Percentiles rank a stretch among this genome's conserved stretches.
phyloP scores from a whole-genome alignment of 1,140 invertebrate genomes.

The Mya arenaria region DNA sequence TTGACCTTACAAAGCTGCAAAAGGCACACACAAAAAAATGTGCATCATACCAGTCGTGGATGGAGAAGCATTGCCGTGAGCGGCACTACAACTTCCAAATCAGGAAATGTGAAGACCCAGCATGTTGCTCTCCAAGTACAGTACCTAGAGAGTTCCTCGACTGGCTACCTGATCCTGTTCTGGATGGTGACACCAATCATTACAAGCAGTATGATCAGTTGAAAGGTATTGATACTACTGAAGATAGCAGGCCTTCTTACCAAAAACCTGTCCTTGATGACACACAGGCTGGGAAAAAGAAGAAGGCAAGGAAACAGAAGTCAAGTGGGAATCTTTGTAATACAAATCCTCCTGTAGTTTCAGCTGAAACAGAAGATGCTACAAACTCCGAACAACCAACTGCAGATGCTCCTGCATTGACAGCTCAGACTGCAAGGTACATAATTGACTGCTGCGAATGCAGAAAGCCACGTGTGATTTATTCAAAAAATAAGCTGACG shows the following conservation, averaged over 20 bases:
- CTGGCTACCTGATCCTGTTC: not conserved
- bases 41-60: not conserved
- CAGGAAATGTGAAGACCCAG: not conserved
- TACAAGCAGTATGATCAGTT: not conserved
- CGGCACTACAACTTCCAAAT: slow-evolving; percentile 7
- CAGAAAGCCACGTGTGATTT: slow-evolving; percentile 15
- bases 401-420: too few species aligned
- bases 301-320: not conserved
- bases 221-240: not conserved
- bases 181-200: not conserved
- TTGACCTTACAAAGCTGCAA: not conserved
- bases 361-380: too few species aligned
- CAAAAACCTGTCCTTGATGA: not conserved
- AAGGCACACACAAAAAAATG: not conserved
- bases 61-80: not conserved
- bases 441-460: not conserved
- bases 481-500: not conserved
- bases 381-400: too few species aligned
- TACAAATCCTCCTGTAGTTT: too few species aligned
- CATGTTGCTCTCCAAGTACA: not conserved
- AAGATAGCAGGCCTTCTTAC: not conserved
- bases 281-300: not conserved
- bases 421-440: not conserved
- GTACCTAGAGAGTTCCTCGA: not conserved
- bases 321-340: not conserved